Evolutionary conservation across 2,113 vertebrate genomes (phyloP), one percentile per base, ranked within the genome.

Genomic region (Epinephelus cyanopodus): DNA sequence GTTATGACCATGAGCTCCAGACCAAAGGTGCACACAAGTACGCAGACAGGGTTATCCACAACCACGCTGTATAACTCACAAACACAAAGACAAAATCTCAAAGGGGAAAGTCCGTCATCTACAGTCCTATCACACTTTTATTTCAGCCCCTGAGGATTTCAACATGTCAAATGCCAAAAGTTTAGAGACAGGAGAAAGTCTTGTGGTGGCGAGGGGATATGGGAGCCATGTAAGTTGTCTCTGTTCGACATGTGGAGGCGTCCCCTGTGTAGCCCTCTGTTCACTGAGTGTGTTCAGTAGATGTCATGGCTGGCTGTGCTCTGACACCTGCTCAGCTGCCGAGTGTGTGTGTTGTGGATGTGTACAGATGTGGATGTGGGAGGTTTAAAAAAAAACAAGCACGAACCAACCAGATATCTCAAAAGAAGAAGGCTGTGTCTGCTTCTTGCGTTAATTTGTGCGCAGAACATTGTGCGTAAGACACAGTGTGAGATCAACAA

Each of bases 181-280:
- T 87, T 90, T 77, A 68, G 61, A 82, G 62, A 45, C n/a, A 52
- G 64, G 62, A 63, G 74, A 71, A 82, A 71, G 73, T 76, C 17
- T 79, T 67, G 45, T 56, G 74, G 42, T 53, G 74, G 39, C 72
- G 68, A 84, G 82, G 69, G 67, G 71, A 58, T 83, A 7, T 64
- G 77, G 69, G 74, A 76, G 58, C 56, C 25, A 37, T 89, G 89
- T 73, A 56, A 67, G 76, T 79, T 92, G 87, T 91, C 86, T 91
- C 57, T 70, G 61, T 87, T 75, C 56, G 83, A 86, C 83, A 89
- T 86, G 74, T 79, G 67, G 81, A 85, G 37, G 68, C 13, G 29
- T 93, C 92, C 89, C 87, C 19, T 60, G 84, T 54, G 89, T n/a
- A 60, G 67, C 42, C 17, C 63, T 54, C 21, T 90, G 77, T 75